Evolutionary conservation across 1,140 invertebrate genomes (phyloP).

Genomic region (Diplogasteroides magnus): DNA sequence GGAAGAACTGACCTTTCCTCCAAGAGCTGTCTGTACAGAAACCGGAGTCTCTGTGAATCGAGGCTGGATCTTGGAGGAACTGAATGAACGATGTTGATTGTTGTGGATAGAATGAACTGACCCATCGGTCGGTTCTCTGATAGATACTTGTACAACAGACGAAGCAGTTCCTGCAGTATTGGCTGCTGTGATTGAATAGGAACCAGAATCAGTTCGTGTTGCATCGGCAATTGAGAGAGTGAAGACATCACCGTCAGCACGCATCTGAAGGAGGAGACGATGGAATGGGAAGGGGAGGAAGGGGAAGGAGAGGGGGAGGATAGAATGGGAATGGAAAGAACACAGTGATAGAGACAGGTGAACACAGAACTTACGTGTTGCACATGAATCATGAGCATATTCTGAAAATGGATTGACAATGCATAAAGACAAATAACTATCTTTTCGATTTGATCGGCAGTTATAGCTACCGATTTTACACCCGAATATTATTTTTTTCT

Average conservation of each 20-base stretch:
- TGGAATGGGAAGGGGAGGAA: no score
- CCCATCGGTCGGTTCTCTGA: slow-evolving; percentile 15
- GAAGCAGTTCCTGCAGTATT: slow-evolving; percentile 38
- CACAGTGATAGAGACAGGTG: no score
- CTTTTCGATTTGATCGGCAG: no score
- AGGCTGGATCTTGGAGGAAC: slow-evolving; percentile 22
- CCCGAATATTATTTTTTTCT: no score
- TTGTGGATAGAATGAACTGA: not conserved
- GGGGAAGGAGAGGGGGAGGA: no score
- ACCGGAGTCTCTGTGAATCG: slow-evolving; percentile 38
- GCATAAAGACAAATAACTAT: no score
- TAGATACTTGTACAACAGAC: slow-evolving; percentile 23
- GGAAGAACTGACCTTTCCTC: not conserved
- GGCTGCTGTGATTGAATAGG: slow-evolving; percentile 37
- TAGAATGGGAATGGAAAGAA: no score
- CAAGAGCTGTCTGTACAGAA: slow-evolving; percentile 39
- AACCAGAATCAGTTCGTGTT: slow-evolving; percentile 35
- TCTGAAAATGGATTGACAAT: no score
- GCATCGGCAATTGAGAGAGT: slow-evolving; percentile 36
- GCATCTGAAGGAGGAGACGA: slow-evolving; percentile 30
- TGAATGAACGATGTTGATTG: slow-evolving; percentile 6
- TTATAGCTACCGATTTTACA: no score
- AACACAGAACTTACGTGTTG: not conserved
- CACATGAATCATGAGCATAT: not conserved
- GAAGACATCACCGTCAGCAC: slow-evolving; percentile 35